phyloP scores from a whole-genome alignment of 2,113 vertebrate genomes.

The Philantomba maxwellii region DNA sequence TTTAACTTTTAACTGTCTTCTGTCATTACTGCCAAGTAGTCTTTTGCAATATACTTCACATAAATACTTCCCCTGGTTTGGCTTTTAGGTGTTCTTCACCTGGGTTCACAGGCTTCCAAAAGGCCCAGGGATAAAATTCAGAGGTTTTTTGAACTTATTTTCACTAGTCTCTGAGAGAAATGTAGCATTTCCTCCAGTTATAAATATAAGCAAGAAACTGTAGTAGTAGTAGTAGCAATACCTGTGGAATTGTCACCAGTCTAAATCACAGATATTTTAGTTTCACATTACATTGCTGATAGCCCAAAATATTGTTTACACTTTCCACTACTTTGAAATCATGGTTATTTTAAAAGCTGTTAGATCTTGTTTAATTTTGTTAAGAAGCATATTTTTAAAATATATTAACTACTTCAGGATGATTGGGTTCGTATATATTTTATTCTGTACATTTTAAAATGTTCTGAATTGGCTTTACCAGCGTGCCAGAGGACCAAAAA shows the following conservation, averaged over 20 bases:
- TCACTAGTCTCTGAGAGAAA: conserved; percentile 22
- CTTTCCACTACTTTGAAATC: conserved; percentile 24
- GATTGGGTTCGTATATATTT: conserved; percentile 15
- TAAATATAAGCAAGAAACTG: neutral
- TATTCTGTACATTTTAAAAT: conserved; percentile 21
- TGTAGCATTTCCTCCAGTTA: neutral
- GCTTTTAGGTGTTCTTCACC: neutral
- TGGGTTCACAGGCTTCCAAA: neutral
- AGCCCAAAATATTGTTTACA: neutral
- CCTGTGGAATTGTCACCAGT: conserved; percentile 5
- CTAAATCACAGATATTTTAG: neutral
- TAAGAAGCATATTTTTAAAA: neutral
- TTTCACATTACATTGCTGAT: neutral
- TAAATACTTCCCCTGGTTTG: neutral
- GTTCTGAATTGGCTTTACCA: neutral
- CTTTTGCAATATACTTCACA: conserved; percentile 31
- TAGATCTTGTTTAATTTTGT: neutral
- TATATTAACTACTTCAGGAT: neutral
- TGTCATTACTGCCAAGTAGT: conserved; percentile 45
- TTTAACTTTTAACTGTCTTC: conserved; percentile 52
- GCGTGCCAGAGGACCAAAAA: neutral
- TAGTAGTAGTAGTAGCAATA: neutral
- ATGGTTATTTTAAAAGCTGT: neutral
- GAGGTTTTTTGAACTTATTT: conserved; percentile 15
- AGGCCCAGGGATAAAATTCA: neutral